phyloP scores from a whole-genome alignment of 1,140 invertebrate genomes.

The Drosophila serrata region DNA sequence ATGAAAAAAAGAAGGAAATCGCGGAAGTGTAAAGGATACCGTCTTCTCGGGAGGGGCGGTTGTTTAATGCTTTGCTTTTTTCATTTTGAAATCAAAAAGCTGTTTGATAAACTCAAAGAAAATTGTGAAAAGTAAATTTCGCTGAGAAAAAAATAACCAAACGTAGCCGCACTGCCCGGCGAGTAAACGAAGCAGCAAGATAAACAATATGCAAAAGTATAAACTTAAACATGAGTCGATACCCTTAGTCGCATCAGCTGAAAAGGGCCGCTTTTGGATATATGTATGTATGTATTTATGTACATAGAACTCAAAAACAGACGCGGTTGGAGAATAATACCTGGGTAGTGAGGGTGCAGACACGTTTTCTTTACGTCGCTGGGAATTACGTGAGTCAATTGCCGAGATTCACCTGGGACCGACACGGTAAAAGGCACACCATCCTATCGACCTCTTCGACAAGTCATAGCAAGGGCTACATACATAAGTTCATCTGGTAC shows the following conservation, averaged over 20 bases:
- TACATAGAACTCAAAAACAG: background rate
- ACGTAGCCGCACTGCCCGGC: background rate
- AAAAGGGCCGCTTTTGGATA: background rate
- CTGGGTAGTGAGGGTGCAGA: background rate
- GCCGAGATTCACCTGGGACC: background rate
- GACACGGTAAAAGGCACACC: background rate
- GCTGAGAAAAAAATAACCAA: slow-evolving; percentile 3
- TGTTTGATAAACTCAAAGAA: slow-evolving; percentile 5
- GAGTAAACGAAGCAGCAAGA: background rate
- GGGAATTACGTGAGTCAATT: background rate
- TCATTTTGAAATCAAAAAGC: slow-evolving; percentile 10
- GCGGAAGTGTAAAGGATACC: background rate
- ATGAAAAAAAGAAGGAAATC: background rate
- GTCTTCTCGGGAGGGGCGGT: background rate
- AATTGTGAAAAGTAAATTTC: background rate
- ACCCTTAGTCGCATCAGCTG: background rate
- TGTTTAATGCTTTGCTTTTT: slow-evolving; percentile 5
- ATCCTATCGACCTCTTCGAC: background rate
- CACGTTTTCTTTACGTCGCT: background rate
- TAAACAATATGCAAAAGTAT: slow-evolving; percentile 7
- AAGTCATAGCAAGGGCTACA: background rate
- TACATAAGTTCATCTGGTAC: background rate
- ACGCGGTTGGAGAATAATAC: background rate
- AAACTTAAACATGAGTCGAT: slow-evolving; percentile 9
- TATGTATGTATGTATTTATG: background rate